phyloP scores from a whole-genome alignment of 1,140 invertebrate species.

The Apis florea region DNA sequence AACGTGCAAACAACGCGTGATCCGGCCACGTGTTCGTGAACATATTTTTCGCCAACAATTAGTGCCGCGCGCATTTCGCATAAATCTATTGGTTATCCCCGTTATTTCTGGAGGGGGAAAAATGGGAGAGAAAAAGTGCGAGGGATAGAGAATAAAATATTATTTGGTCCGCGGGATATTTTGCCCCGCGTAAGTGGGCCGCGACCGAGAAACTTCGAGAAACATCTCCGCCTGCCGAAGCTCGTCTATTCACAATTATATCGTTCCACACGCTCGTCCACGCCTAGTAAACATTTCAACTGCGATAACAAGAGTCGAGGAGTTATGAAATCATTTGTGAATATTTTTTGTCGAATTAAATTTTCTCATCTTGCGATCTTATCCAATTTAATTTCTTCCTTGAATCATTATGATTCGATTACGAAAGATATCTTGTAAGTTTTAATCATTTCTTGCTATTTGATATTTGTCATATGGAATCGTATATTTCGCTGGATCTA shows the following conservation, averaged over 20 bases:
- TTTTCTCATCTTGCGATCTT: too few species aligned
- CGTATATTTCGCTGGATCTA: too few species aligned
- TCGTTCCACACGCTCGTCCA: too few species aligned
- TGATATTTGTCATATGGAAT: too few species aligned
- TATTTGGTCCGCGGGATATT: not conserved
- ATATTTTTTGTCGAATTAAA: too few species aligned
- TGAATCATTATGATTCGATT: too few species aligned
- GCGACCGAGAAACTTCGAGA: constrained; percentile 9
- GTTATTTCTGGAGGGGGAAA: not conserved
- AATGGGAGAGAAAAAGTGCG: not conserved
- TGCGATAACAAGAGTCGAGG: too few species aligned
- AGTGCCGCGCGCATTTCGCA: not conserved
- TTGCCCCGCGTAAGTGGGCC: constrained; percentile 9
- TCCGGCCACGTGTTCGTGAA: not conserved
- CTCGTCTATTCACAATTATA: not conserved
- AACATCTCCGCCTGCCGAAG: not conserved
- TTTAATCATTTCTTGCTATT: too few species aligned
- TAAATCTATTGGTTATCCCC: not conserved
- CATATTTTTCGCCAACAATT: not conserved
- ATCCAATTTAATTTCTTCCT: too few species aligned
- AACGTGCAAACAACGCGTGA: not conserved
- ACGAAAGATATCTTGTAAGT: too few species aligned
- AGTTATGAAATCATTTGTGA: too few species aligned
- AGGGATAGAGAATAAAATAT: not conserved
- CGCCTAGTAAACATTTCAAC: too few species aligned